A percentile compares a stretch with the other conserved stretches of the same genome.
These are phyloP conservation scores for Orchestia grillus DNA, from an alignment of 1,140 invertebrate species.

Conservation along the genomic window DNA sequence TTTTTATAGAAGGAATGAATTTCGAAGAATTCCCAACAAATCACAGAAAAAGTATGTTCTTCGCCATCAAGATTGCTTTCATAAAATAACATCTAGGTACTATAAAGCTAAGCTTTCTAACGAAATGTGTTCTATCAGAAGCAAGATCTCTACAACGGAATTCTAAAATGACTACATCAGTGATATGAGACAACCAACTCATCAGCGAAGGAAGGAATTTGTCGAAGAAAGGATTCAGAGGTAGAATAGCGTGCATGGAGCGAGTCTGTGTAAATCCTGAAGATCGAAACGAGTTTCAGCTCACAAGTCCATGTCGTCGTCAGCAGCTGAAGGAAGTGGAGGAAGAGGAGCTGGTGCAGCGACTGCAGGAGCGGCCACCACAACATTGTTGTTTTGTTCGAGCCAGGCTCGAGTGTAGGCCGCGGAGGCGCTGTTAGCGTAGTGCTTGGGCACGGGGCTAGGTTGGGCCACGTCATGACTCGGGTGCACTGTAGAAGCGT, in stretches of 20 bases:
- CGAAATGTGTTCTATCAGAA: background rate
- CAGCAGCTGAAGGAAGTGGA: background rate
- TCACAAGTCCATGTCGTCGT: slow-evolving; percentile 48
- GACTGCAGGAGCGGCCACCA: background rate
- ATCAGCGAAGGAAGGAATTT: background rate
- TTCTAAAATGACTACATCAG: background rate
- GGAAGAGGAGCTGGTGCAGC: background rate
- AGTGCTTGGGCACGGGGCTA: background rate
- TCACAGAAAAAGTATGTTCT: too few relatives aligned
- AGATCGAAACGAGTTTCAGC: background rate
- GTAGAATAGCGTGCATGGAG: background rate
- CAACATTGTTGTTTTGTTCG: slow-evolving; percentile 19
- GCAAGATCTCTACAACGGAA: background rate
- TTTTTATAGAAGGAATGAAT: background rate
- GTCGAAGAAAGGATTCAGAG: background rate
- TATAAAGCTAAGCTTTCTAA: background rate
- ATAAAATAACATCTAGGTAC: too few relatives aligned
- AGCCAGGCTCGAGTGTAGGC: slow-evolving; percentile 37
- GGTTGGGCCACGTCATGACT: background rate
- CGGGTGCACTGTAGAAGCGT: background rate
- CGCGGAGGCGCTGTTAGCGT: slow-evolving; percentile 20
- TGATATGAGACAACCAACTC: background rate
- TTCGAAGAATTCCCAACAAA: too few relatives aligned
- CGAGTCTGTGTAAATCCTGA: background rate
- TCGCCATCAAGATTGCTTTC: too few relatives aligned